Conservation (phyloP, 2,113 vertebrate species). For the Ictidomys tridecemlineatus region DNA sequence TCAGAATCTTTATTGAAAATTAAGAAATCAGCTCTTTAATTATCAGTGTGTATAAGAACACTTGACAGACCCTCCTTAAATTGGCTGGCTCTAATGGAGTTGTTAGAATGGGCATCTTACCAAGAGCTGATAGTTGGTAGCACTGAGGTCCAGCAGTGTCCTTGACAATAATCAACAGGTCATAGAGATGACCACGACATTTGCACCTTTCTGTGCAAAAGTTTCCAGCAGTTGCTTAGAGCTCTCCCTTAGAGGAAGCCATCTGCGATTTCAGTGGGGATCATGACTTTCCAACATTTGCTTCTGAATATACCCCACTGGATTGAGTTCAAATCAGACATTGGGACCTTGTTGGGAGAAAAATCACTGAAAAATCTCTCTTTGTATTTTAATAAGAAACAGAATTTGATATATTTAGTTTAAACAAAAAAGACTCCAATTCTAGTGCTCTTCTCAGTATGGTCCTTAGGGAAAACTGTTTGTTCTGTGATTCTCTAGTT, state of each 20-base stretch:
- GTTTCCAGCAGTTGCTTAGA: neutral
- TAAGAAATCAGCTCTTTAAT: neutral
- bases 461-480: neutral
- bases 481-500: constrained; percentile 1
- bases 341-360: neutral
- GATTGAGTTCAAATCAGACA: neutral
- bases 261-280: neutral
- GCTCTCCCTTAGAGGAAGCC: neutral
- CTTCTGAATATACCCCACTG: neutral
- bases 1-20: neutral
- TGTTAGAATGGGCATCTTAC: neutral
- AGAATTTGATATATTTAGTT: neutral
- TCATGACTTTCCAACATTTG: neutral
- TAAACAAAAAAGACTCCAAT: neutral
- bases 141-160: neutral
- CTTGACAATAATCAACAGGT: neutral
- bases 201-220: constrained; percentile 10
- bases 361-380: neutral
- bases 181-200: neutral
- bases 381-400: neutral
- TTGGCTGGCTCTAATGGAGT: neutral
- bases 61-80: neutral
- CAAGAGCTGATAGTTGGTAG: neutral
- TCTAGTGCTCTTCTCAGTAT: neutral
- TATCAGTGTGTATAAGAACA: neutral